Evolutionary conservation across 1,140 invertebrate genomes (phyloP).

Genomic region (Coenobita brevimanus): DNA sequence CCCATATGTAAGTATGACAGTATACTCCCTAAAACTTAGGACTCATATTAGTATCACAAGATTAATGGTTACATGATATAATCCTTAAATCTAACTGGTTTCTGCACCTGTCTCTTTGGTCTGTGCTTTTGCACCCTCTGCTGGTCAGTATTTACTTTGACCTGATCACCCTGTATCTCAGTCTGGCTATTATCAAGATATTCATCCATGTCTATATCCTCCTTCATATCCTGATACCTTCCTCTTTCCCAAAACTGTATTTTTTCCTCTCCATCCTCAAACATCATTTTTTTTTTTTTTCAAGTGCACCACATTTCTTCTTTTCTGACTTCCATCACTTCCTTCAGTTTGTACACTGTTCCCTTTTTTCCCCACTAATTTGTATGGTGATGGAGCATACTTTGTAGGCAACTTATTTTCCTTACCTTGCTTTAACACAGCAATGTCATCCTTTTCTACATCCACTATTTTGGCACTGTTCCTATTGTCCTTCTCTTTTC

Average conservation of each 20-base stretch:
- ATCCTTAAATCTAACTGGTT: too few relatives aligned
- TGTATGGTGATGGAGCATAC: not conserved
- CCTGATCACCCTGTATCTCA: not conserved
- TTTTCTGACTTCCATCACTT: not conserved
- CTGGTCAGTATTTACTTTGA: too few relatives aligned
- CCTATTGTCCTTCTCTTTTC: constrained; percentile 10
- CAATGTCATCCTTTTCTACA: not conserved
- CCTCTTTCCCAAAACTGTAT: not conserved
- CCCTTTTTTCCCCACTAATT: not conserved
- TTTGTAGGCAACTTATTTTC: not conserved
- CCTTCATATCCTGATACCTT: not conserved
- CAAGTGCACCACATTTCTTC: not conserved
- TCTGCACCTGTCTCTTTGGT: too few relatives aligned
- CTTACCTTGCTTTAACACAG: not conserved
- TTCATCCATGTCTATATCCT: not conserved
- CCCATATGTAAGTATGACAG: too few relatives aligned
- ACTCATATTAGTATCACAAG: too few relatives aligned
- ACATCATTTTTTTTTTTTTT: not conserved
- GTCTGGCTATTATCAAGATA: not conserved
- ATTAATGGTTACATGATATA: too few relatives aligned
- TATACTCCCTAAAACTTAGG: too few relatives aligned
- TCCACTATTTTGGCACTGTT: not conserved
- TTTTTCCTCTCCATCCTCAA: not conserved
- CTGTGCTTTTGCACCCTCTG: too few relatives aligned
- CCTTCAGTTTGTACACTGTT: not conserved